phyloP scores from a whole-genome alignment of 1,140 invertebrate genomes.

The Drosophila serrata region DNA sequence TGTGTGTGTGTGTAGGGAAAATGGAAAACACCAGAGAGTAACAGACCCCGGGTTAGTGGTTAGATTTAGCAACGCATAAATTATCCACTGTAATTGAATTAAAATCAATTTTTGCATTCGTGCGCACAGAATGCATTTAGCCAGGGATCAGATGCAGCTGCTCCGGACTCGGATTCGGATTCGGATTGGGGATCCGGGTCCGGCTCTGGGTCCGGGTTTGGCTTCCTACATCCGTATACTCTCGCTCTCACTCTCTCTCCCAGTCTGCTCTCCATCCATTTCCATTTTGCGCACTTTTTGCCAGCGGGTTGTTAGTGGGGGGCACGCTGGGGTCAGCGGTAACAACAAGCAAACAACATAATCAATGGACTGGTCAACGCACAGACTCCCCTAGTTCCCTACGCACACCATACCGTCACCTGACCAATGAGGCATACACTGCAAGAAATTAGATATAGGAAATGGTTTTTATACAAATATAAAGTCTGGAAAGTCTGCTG shows the following conservation, averaged over 20 bases:
- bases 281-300: constrained; percentile 52
- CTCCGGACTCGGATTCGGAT: constrained; percentile 24
- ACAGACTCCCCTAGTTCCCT: not conserved
- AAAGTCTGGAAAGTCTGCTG: too few relatives aligned
- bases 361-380: constrained; percentile 50
- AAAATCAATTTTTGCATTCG: constrained; percentile 72
- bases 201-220: not conserved
- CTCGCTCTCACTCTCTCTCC: constrained; percentile 6
- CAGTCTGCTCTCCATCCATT: constrained; percentile 22
- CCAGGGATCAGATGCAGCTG: constrained; percentile 42
- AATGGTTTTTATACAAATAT: too few relatives aligned
- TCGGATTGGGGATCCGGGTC: not conserved
- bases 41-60: constrained; percentile 16
- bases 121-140: constrained; percentile 40
- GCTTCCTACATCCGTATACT: constrained; percentile 12
- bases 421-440: not conserved
- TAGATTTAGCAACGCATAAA: constrained; percentile 73
- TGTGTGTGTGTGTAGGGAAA: not conserved
- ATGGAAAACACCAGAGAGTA: not conserved
- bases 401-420: constrained; percentile 19
- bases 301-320: not conserved
- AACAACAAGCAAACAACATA: constrained; percentile 53
- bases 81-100: constrained; percentile 77
- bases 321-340: constrained; percentile 6
- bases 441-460: not conserved